Conservation (phyloP, 1,140 invertebrate species). For the Ostrea edulis region DNA sequence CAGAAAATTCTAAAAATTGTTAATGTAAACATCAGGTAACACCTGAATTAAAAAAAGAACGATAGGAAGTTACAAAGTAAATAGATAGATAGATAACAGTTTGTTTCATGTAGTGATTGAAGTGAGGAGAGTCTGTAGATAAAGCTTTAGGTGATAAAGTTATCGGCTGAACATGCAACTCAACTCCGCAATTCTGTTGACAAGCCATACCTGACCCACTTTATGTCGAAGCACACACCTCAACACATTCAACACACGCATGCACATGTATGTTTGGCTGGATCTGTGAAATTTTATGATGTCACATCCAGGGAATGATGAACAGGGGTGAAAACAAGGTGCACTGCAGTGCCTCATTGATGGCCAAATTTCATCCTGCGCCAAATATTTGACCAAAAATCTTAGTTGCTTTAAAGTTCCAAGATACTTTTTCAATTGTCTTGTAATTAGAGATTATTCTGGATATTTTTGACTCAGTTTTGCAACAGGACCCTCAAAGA, state of each 20-base stretch:
- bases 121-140: slow-evolving; percentile 20
- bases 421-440: too few species aligned
- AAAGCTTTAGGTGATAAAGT: slow-evolving; percentile 34
- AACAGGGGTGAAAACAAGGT: too few species aligned
- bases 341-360: too few species aligned
- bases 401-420: too few species aligned
- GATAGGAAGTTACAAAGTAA: slow-evolving; percentile 37
- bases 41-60: slow-evolving; percentile 26
- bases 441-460: too few species aligned
- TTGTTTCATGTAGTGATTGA: slow-evolving; percentile 34
- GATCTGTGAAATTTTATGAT: too few species aligned
- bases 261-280: not conserved
- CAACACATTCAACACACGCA: slow-evolving; percentile 32
- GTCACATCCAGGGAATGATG: too few species aligned
- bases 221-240: not conserved
- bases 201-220: slow-evolving; percentile 31
- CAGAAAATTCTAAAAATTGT: slow-evolving; percentile 18
- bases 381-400: too few species aligned
- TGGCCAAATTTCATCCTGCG: too few species aligned
- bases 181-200: slow-evolving; percentile 34
- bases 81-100: slow-evolving; percentile 36
- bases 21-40: slow-evolving; percentile 35
- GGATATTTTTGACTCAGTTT: too few species aligned
- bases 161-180: slow-evolving; percentile 30
- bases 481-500: too few species aligned